Percentiles rank a stretch among this genome's conserved stretches.
These are phyloP conservation scores for Actinia equina DNA, from an alignment of 64 coral and sea anemone species.

Conservation along the genomic window DNA sequence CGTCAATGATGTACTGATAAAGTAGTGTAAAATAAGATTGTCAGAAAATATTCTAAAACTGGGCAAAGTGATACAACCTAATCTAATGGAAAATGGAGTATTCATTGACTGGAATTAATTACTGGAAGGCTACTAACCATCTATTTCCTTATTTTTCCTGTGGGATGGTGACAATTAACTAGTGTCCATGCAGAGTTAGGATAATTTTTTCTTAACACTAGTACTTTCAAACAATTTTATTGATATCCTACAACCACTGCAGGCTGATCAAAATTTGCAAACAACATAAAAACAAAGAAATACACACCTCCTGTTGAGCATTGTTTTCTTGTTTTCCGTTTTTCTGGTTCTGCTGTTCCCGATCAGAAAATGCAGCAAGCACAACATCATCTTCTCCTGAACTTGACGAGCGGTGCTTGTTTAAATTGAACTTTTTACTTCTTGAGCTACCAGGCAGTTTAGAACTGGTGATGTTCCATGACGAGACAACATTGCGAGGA, in stretches of 20 bases:
- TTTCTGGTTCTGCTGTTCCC: not conserved
- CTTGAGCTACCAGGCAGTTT: not conserved
- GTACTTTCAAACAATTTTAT: too few species aligned
- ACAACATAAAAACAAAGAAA: not conserved
- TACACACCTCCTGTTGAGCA: not conserved
- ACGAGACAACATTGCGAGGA: not conserved
- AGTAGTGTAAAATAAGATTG: too few species aligned
- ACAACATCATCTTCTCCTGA: slow-evolving; percentile 4
- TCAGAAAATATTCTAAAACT: not conserved
- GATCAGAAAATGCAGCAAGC: not conserved
- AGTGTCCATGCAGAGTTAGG: too few species aligned
- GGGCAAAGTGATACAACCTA: too few species aligned
- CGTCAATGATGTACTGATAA: slow-evolving; percentile 16
- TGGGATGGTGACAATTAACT: too few species aligned
- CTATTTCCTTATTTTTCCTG: too few species aligned
- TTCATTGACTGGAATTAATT: too few species aligned
- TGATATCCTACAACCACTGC: too few species aligned
- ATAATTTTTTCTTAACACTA: too few species aligned
- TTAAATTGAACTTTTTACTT: slow-evolving; percentile 12
- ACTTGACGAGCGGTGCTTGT: not conserved
- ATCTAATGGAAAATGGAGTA: too few species aligned
- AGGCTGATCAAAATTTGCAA: too few species aligned
- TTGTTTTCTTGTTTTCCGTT: slow-evolving; percentile 4
- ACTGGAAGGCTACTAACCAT: too few species aligned
- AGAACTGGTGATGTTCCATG: not conserved